Base-by-base conservation (phyloP, 2,888 invertebrate genomes). In the Andrena marginata region DNA sequence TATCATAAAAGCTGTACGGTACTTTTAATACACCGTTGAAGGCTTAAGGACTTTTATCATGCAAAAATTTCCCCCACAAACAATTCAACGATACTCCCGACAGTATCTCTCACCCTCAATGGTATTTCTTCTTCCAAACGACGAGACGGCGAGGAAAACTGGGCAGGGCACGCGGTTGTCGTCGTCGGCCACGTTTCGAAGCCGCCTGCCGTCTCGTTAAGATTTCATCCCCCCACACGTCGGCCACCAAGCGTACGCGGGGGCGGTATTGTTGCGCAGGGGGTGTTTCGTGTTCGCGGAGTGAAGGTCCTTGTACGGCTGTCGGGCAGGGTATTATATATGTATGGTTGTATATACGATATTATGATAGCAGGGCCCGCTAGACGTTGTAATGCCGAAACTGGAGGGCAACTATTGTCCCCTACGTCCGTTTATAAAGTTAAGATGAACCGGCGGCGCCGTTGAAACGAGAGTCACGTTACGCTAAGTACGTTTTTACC, bases 251-350 rank as follows among this genome's bases (percentile, higher is more conserved):
- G 83, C 82, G 73, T 76, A 59, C 26, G 75, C 63, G 68, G 48
- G 70, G 67, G 73, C 71, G 80, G 42, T 42, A 42, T 42, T 80
- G 59, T 29, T 31, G 65, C 33, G 69, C 6, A 56, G 73, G 71
- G 81, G 81, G 72, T 73, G 80, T 86, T 84, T 80, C 88, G 86
- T 84, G 87, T 82, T 88, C 75, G 80, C 75, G 72, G 77, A 87
- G 85, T 75, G 88, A 88, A 88, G 87, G 86, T 88, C 82, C 88
- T 85, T 86, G 87, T 88, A 87, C 82, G 68, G 84, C 87, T 87
- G 87, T 87, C 87, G 86, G 86, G 79, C 78, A 70, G 70, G 77
- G 85, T 81, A 88, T 88, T 86, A 88, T 87, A 84, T 82, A 85
- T 88, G 85, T 86, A 85, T 86, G 85, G 82, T 80, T 82, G 84